Conservation (phyloP, 2,113 vertebrate genomes). For the Carassius auratus region DNA sequence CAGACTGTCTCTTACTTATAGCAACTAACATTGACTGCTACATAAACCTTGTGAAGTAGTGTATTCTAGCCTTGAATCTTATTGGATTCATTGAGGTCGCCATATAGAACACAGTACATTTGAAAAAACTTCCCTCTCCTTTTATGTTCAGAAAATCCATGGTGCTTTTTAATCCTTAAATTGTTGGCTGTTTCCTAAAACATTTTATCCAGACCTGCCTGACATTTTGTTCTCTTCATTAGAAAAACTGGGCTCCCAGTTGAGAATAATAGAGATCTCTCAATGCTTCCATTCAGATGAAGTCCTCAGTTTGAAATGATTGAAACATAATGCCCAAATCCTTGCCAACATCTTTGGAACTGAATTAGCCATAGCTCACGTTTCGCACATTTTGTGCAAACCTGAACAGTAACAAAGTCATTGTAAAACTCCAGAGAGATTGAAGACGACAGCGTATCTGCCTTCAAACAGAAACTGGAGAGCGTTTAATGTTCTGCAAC, state of each 20-base stretch:
- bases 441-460: not conserved
- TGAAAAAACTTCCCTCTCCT: not conserved
- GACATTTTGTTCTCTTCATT: not conserved
- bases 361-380: slow-evolving; percentile 13
- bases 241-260: not conserved
- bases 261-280: not conserved
- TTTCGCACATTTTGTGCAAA: slow-evolving; percentile 30
- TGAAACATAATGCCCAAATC: slow-evolving; percentile 53
- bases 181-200: not conserved
- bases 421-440: not conserved
- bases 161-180: slow-evolving; percentile 7
- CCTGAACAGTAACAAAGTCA: not conserved
- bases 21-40: not conserved
- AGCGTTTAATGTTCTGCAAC: not conserved
- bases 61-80: not conserved
- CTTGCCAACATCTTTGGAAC: slow-evolving; percentile 9
- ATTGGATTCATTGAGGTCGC: not conserved
- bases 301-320: slow-evolving; percentile 41
- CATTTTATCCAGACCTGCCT: slow-evolving; percentile 2
- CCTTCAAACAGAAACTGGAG: not conserved
- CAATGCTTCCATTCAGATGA: slow-evolving; percentile 44
- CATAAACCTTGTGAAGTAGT: not conserved
- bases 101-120: not conserved
- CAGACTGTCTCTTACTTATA: not conserved
- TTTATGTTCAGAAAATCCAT: not conserved